phyloP scores from a whole-genome alignment of 2,113 vertebrate genomes.

The Dicentrarchus labrax region DNA sequence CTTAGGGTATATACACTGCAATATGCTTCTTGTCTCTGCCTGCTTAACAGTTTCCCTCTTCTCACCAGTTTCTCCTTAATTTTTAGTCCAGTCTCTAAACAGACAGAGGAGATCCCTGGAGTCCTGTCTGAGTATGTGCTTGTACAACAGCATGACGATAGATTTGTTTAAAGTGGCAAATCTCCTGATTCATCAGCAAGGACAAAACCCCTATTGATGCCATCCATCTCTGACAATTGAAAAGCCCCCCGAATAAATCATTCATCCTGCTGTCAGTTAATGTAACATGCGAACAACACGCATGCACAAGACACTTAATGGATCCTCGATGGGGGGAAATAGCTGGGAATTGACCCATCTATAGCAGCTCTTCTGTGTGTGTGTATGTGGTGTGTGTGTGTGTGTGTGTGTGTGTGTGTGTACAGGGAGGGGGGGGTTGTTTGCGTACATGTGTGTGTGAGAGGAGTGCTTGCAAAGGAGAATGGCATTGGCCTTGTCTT shows the following conservation, averaged over 20 bases:
- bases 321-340: conserved; percentile 62
- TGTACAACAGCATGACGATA: conserved; percentile 45
- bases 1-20: conserved; percentile 41
- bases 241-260: conserved; percentile 77
- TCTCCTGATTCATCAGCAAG: conserved; percentile 76
- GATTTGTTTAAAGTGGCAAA: conserved; percentile 78
- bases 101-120: conserved; percentile 23
- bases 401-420: conserved; percentile 6
- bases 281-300: conserved; percentile 69
- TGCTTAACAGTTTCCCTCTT: conserved; percentile 40
- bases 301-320: conserved; percentile 75
- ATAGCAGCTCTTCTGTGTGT: conserved; percentile 29
- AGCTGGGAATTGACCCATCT: conserved; percentile 59
- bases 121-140: conserved; percentile 4
- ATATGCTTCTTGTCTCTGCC: conserved; percentile 21
- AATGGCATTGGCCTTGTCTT: conserved; percentile 74
- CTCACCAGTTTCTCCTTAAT: conserved; percentile 60
- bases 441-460: conserved; percentile 14
- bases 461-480: conserved; percentile 48
- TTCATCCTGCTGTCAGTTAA: conserved; percentile 73
- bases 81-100: conserved; percentile 23
- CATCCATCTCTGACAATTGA: conserved; percentile 82
- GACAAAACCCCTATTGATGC: conserved; percentile 76
- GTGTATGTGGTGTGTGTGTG: background rate
- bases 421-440: background rate